Percentiles rank a stretch among this genome's conserved stretches.
Conservation (phyloP, 2,113 vertebrate genomes). For the Craseonycteris thonglongyai region DNA sequence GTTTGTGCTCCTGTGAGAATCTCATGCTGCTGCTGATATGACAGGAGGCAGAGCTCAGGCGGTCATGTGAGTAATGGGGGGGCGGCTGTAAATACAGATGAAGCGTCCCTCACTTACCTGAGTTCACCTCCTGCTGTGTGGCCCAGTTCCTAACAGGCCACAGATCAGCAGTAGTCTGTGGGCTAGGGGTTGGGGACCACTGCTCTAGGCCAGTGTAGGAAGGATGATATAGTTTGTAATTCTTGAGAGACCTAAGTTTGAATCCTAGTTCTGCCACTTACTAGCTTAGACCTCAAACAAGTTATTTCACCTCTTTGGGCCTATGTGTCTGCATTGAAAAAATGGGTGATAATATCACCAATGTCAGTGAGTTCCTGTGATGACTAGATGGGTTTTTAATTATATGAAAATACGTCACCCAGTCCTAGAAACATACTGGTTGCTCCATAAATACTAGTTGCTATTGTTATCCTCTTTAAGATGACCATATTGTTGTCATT, state of each 20-base stretch:
- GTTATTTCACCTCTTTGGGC: neutral
- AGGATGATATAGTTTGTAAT: neutral
- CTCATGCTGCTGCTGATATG: too few relatives aligned
- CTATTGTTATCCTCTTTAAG: neutral
- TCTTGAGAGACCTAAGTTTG: neutral
- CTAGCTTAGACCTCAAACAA: neutral
- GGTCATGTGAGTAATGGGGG: too few relatives aligned
- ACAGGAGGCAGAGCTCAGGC: too few relatives aligned
- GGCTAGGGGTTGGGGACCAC: too few relatives aligned
- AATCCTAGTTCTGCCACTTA: neutral
- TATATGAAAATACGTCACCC: neutral
- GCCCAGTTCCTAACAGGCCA: too few relatives aligned
- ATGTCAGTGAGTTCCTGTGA: neutral
- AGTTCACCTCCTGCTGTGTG: too few relatives aligned
- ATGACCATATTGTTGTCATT: neutral
- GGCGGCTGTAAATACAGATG: too few relatives aligned
- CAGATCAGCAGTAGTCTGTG: too few relatives aligned
- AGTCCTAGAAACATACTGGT: neutral
- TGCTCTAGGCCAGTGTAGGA: neutral
- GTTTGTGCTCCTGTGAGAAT: too few relatives aligned
- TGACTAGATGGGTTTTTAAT: neutral
- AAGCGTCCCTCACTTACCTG: too few relatives aligned
- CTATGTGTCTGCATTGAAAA: neutral
- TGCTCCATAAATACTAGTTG: neutral
- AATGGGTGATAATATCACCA: neutral